Percentiles rank a stretch among this genome's conserved stretches.
These are phyloP conservation scores for Oeneis ivallda DNA, from an alignment of 2,888 invertebrate species.

Conservation along the genomic window DNA sequence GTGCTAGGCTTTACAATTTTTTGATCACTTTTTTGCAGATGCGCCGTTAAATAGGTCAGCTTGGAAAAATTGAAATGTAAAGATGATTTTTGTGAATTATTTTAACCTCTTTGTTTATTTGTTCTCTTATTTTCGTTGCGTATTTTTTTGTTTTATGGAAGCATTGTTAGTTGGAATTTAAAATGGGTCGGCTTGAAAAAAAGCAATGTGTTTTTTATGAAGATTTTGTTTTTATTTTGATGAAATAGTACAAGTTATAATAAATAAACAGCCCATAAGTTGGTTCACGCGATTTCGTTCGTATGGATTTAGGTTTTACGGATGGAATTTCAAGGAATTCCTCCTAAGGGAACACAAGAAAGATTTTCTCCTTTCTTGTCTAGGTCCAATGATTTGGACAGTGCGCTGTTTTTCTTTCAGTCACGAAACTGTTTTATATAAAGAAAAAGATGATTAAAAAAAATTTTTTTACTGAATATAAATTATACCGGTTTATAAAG, in stretches of 20 bases:
- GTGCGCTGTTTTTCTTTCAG: too few relatives aligned
- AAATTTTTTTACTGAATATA: neutral
- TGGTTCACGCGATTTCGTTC: too few relatives aligned
- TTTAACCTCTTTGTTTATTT: conserved; percentile 12
- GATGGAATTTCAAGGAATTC: too few relatives aligned
- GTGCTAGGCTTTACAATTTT: conserved; percentile 36
- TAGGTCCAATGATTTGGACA: too few relatives aligned
- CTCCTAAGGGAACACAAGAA: too few relatives aligned
- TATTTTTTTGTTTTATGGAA: neutral
- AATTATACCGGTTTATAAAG: neutral
- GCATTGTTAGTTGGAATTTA: conserved; percentile 10
- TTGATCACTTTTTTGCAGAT: conserved; percentile 34
- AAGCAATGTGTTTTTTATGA: neutral
- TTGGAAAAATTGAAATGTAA: conserved; percentile 13
- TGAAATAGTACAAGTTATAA: neutral
- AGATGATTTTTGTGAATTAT: conserved; percentile 1
- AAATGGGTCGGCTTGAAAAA: conserved; percentile 27
- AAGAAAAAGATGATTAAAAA: too few relatives aligned
- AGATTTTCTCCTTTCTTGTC: too few relatives aligned
- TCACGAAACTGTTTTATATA: too few relatives aligned
- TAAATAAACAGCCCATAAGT: too few relatives aligned
- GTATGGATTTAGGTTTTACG: too few relatives aligned
- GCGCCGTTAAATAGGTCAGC: conserved; percentile 32
- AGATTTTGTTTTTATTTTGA: neutral
- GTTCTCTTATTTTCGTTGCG: conserved; percentile 2